A percentile compares a stretch with the other conserved stretches of the same genome.
Evolutionary conservation across 2,888 invertebrate genomes (phyloP).

Genomic region (Vesta saturnalis): DNA sequence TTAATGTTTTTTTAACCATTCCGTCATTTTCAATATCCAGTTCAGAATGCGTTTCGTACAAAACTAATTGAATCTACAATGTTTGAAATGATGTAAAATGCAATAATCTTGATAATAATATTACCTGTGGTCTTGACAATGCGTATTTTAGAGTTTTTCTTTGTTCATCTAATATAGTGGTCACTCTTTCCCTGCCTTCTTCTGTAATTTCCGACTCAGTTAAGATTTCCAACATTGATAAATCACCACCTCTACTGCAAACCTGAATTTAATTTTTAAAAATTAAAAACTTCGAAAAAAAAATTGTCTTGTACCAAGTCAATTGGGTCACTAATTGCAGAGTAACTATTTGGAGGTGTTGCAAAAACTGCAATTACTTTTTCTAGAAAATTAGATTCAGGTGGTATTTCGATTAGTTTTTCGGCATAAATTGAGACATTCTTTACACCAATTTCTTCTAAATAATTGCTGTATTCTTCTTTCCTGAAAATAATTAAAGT

Average conservation of each 20-base stretch:
- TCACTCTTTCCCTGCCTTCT: conserved; percentile 70
- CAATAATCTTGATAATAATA: background rate
- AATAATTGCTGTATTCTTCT: conserved; percentile 74
- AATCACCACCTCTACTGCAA: conserved; percentile 82
- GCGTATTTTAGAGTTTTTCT: conserved; percentile 76
- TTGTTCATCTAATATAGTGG: conserved; percentile 78
- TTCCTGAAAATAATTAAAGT: conserved; percentile 61
- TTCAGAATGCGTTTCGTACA: conserved; percentile 85
- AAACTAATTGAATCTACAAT: conserved; percentile 75
- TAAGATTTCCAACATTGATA: conserved; percentile 77
- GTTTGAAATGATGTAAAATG: background rate
- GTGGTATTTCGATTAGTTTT: conserved; percentile 63
- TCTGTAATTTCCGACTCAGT: conserved; percentile 75
- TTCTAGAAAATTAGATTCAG: conserved; percentile 66
- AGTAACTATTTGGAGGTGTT: conserved; percentile 84
- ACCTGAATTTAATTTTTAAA: conserved; percentile 55
- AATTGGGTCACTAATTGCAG: conserved; percentile 81
- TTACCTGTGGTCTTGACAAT: conserved; percentile 77
- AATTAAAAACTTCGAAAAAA: background rate
- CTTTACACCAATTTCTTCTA: conserved; percentile 74
- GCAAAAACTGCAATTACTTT: conserved; percentile 74
- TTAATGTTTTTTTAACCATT: conserved; percentile 75
- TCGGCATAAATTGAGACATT: conserved; percentile 65
- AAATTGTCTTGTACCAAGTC: conserved; percentile 68
- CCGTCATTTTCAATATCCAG: conserved; percentile 78